Conservation (phyloP, 1,140 invertebrate genomes). For the Drosophila murphyi region DNA sequence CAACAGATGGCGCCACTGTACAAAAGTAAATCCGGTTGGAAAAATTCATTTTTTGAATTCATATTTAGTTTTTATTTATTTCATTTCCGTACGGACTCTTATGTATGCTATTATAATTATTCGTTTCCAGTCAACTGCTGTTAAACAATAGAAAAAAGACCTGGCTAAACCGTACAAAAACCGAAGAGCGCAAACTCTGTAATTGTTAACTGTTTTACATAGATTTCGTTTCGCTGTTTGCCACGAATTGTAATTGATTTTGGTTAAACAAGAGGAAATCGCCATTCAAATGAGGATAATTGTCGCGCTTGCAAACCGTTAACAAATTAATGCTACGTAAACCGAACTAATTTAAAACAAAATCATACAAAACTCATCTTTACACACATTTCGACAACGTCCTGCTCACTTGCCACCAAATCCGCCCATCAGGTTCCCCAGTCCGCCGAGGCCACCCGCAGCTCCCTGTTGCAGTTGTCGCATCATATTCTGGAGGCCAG, state of each 20-base stretch:
- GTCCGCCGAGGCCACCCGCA: constrained; percentile 87
- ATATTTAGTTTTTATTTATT: constrained; percentile 14
- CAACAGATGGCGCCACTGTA: constrained; percentile 4
- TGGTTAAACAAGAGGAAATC: constrained; percentile 30
- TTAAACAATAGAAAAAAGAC: constrained; percentile 22
- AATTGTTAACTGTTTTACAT: constrained; percentile 26
- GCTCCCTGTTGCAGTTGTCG: constrained; percentile 97
- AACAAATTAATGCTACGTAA: constrained; percentile 66
- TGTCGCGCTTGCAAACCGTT: constrained; percentile 32
- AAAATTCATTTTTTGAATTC: neutral
- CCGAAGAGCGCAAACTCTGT: constrained; percentile 9
- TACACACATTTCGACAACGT: constrained; percentile 36
- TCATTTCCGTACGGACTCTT: constrained; percentile 22
- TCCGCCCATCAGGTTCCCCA: constrained; percentile 91
- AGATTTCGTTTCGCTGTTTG: constrained; percentile 29
- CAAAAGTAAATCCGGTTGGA: neutral
- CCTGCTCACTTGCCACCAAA: constrained; percentile 82
- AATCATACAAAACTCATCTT: constrained; percentile 61
- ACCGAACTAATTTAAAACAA: constrained; percentile 70
- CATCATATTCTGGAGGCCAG: constrained; percentile 99
- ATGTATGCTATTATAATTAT: constrained; percentile 32
- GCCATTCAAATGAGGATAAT: constrained; percentile 28
- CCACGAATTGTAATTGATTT: constrained; percentile 35
- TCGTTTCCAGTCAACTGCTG: constrained; percentile 10
- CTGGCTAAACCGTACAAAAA: constrained; percentile 23